Evolutionary conservation across 2,113 vertebrate species (phyloP).

Genomic region (Morphnarchus princeps): DNA sequence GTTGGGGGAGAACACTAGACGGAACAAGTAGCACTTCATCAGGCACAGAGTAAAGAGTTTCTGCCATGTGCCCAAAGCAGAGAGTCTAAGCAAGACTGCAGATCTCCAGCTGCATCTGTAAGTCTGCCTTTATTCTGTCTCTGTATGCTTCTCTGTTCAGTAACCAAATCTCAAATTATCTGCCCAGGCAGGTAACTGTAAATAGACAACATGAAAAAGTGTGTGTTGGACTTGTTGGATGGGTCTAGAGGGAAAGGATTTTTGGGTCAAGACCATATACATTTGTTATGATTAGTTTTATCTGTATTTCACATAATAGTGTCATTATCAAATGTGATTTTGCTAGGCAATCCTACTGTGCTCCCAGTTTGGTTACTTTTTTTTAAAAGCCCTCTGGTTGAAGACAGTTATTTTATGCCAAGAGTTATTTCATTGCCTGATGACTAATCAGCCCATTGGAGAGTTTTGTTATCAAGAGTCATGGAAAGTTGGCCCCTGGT

Average conservation of each 20-base stretch:
- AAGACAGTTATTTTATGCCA: background rate
- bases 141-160: background rate
- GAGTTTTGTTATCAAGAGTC: background rate
- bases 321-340: background rate
- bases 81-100: background rate
- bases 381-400: background rate
- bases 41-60: background rate
- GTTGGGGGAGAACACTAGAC: background rate
- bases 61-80: background rate
- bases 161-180: background rate
- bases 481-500: constrained; percentile 11
- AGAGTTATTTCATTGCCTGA: background rate
- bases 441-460: background rate
- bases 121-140: background rate
- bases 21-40: background rate
- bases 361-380: too few relatives aligned
- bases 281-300: background rate
- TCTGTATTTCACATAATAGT: background rate
- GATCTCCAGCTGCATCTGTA: background rate
- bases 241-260: background rate
- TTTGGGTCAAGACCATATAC: background rate
- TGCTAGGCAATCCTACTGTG: background rate
- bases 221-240: background rate
- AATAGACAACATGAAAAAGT: background rate
- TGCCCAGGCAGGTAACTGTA: background rate